These are phyloP conservation scores for Podargus strigoides DNA, from an alignment of 2,797 vertebrate genomes.

Conservation along the genomic window DNA sequence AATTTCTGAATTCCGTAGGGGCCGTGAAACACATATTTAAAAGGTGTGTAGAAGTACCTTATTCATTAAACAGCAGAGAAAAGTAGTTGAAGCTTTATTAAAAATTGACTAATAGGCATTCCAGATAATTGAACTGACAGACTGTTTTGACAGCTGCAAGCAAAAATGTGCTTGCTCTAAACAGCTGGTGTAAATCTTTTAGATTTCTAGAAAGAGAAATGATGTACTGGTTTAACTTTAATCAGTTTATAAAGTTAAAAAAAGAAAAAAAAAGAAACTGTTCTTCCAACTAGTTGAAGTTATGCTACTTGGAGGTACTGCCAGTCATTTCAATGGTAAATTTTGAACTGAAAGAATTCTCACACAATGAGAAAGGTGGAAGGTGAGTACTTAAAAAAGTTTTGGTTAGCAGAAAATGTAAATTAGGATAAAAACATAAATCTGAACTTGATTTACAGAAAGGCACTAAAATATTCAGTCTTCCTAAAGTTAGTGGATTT, in stretches of 20 bases:
- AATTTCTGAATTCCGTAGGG: conserved; percentile 62
- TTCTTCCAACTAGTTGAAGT: conserved; percentile 38
- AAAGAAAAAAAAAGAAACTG: conserved; percentile 26
- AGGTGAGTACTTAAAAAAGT: neutral
- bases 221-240: conserved; percentile 66
- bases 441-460: neutral
- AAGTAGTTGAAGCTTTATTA: conserved; percentile 74
- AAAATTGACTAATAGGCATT: conserved; percentile 76
- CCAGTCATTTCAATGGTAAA: conserved; percentile 15
- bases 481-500: neutral
- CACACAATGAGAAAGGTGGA: conserved; percentile 3
- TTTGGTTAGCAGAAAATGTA: conserved; percentile 4
- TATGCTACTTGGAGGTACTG: conserved; percentile 63
- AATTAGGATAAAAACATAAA: neutral
- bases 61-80: conserved; percentile 72
- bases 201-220: conserved; percentile 69
- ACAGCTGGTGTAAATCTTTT: conserved; percentile 72
- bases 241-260: conserved; percentile 61
- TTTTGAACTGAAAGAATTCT: conserved; percentile 26
- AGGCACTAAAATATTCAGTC: neutral
- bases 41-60: conserved; percentile 61
- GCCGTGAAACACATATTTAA: conserved; percentile 65
- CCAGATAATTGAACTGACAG: conserved; percentile 78
- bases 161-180: conserved; percentile 67
- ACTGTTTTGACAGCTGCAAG: conserved; percentile 78